Evolutionary conservation across 2,113 vertebrate species (phyloP), one percentile per base, ranked within the genome.

Genomic region (Trichechus manatus): DNA sequence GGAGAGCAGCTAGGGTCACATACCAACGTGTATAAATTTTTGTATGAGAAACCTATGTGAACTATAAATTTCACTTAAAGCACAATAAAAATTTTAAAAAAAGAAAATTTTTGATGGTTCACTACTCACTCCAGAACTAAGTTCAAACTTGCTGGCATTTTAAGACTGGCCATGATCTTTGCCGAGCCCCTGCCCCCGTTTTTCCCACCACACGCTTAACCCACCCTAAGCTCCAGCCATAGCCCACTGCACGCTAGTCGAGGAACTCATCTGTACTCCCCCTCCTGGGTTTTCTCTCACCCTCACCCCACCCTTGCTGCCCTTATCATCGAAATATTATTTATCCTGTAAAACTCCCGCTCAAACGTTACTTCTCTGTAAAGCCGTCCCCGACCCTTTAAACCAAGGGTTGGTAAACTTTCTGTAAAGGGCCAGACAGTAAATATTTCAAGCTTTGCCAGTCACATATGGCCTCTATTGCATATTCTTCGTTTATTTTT

Each of bases 401-500:
- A 66, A 33, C 59, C 79, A 74, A 75, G 53, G 85, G 25, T 15
- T 61, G n/a, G 59, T 17, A 70, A 47, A 68, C 4, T 47, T 36
- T 85, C 6, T 17, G 53, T 56, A 56, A 56, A 56, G 53, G 53
- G 53, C 15, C 53, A 15, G 53, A 56, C 53, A 17, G 53, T 56
- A 56, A 17, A 56, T 56, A 56, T 17, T 70, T 80, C 7, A 77
- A 36, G 36, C 25, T 78, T 31, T 22, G 9, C 3, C 3, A 56
- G 20, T 23, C 90, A 68, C 44, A 66, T 61, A 9, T 22, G 63
- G 63, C 81, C 33, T 77, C 42, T 42, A 11, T 56, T 36, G n/a
- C 56, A 90, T 47, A 53, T 53, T 88, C 61, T 86, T 61, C 19
- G 61, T 61, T 75, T 89, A 77, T 59, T 89, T 82, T 78, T 66